These are phyloP conservation scores for Leptinotarsa tumamoca DNA, from an alignment of 2,888 invertebrate genomes.

Conservation along the genomic window DNA sequence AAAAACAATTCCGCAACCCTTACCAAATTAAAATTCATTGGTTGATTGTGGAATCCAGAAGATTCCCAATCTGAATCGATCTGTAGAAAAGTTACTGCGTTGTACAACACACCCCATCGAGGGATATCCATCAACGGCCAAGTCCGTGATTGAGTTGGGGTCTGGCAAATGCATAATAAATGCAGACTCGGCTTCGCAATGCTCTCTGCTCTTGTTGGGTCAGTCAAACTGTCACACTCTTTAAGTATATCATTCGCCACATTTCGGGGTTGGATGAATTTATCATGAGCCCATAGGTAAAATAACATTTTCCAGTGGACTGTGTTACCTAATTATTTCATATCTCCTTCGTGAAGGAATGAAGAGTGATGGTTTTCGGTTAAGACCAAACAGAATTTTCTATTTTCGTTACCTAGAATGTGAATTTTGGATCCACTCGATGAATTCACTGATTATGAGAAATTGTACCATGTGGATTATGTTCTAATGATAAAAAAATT, in stretches of 20 bases:
- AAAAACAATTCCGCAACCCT: no score
- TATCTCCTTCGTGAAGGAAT: constrained; percentile 17
- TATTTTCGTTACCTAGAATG: not conserved
- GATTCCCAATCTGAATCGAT: not conserved
- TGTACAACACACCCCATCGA: constrained; percentile 47
- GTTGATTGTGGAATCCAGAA: not conserved
- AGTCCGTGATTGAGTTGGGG: constrained; percentile 58
- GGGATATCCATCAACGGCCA: constrained; percentile 55
- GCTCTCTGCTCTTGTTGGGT: constrained; percentile 46
- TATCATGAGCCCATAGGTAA: constrained; percentile 38
- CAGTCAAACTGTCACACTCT: constrained; percentile 46
- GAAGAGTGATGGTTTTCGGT: constrained; percentile 6
- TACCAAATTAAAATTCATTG: no score
- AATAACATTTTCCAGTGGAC: constrained; percentile 31
- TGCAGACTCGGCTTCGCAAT: constrained; percentile 20
- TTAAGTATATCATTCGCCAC: constrained; percentile 44
- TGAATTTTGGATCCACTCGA: no score
- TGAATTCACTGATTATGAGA: no score
- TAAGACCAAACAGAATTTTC: not conserved
- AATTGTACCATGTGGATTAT: no score
- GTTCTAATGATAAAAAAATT: no score
- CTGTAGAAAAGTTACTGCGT: not conserved
- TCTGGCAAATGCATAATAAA: constrained; percentile 47
- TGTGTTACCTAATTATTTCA: constrained; percentile 33
- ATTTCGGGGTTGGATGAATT: constrained; percentile 41